These are phyloP conservation scores for Orycteropus afer DNA, from an alignment of 2,113 vertebrate genomes.

Conservation along the genomic window DNA sequence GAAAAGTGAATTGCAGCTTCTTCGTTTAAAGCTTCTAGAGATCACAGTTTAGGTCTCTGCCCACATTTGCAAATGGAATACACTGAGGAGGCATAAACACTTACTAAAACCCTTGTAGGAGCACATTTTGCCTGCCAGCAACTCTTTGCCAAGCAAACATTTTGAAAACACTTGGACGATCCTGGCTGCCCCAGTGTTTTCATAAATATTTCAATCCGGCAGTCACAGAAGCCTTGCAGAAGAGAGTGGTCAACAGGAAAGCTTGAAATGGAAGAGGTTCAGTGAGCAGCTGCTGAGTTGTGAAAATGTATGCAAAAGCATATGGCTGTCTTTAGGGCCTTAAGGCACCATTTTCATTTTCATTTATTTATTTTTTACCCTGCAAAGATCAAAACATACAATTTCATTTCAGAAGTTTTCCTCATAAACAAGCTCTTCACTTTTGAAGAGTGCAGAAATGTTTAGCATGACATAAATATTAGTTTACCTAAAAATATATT, in stretches of 20 bases:
- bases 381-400: conserved; percentile 61
- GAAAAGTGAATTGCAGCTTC: conserved; percentile 54
- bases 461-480: conserved; percentile 51
- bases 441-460: conserved; percentile 34
- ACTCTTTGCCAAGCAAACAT: conserved; percentile 79
- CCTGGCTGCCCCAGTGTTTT: conserved; percentile 78
- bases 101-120: conserved; percentile 76
- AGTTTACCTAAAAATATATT: conserved; percentile 50
- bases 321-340: conserved; percentile 78
- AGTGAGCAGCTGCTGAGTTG: conserved; percentile 79
- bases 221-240: conserved; percentile 75
- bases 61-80: conserved; percentile 73
- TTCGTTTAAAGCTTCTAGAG: conserved; percentile 65
- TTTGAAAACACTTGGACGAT: conserved; percentile 82
- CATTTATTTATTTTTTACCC: conserved; percentile 45
- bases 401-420: conserved; percentile 61
- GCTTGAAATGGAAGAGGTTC: conserved; percentile 76
- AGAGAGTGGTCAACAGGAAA: conserved; percentile 80
- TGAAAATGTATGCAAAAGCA: conserved; percentile 81
- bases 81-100: conserved; percentile 68
- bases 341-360: conserved; percentile 71
- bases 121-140: conserved; percentile 77
- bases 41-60: conserved; percentile 73
- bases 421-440: conserved; percentile 52
- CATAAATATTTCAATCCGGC: conserved; percentile 78